Evolutionary conservation across 1,140 invertebrate genomes (phyloP), one percentile per base, ranked within the genome.

Genomic region (Sitodiplosis mosellana): DNA sequence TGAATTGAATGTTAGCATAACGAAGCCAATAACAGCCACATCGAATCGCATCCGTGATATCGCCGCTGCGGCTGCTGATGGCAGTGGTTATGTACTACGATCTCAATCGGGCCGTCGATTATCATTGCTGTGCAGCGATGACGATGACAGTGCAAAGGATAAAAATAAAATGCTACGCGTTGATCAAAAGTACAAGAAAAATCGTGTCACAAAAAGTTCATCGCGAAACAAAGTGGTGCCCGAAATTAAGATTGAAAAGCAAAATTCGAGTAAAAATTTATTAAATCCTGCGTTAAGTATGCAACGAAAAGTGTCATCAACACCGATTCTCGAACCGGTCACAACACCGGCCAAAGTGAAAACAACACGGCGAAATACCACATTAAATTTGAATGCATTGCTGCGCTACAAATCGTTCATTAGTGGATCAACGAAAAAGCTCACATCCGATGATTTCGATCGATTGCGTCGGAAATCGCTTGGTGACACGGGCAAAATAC

Each of bases 181-280:
- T 15, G 56, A 58, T 54, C 52, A 51, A 17, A 58, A 58, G 37
- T 58, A 51, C 38, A 54, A 54, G 33, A 51, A 57, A 38, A 57
- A 57, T 52, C 53, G 56, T 21, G 54, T 59, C 42, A 53, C 54
- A 47, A 59, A 59, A 48, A 59, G 57, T 49, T 54, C 53, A 3
- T 59, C 57, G 1, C 57, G 57, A 42, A 55, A 48, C 21, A 57
- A 57, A 48, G 51, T n/a, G n/a, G n/a, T 59, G 6, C 38, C 38
- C 4, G 21, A 52, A 11, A 43, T 11, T 44, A 50, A 53, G 19
- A 52, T 27, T 17, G 41, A 43, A 19, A 43, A 43, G 41, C 41
- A 18, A 43, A 21, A 19, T 19, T 27, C 27, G 27, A 10, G 27
- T 10, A 27, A 27, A 27, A 27, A 27, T 27, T 27, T 27, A 27